A percentile compares a stretch with the other conserved stretches of the same genome.
Conservation (phyloP, 2,797 vertebrate genomes). For the Paratrypauchen microcephalus region DNA sequence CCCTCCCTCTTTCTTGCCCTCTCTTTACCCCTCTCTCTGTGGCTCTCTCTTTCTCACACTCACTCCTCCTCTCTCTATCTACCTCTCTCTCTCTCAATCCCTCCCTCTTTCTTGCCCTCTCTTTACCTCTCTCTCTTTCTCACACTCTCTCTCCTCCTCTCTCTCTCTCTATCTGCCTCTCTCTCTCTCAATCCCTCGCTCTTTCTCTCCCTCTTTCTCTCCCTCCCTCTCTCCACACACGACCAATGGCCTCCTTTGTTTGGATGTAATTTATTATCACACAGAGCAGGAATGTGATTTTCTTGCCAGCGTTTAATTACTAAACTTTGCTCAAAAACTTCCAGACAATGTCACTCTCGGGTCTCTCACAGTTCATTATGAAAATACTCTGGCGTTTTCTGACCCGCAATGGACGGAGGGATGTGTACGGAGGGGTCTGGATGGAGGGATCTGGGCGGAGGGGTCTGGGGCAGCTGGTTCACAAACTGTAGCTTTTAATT, state of each 20-base stretch:
- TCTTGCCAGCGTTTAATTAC: conserved; percentile 80
- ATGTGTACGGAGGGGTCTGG: too few species aligned
- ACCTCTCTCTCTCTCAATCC: neutral
- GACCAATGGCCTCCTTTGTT: conserved; percentile 80
- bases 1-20: neutral
- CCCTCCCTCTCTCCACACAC: conserved; percentile 36
- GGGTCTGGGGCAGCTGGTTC: conserved; percentile 9
- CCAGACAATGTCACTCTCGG: conserved; percentile 66
- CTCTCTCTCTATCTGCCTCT: neutral
- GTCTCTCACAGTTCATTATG: conserved; percentile 52
- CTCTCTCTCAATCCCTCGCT: neutral
- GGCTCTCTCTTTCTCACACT: neutral
- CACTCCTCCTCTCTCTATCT: neutral
- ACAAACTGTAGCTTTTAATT: conserved; percentile 13
- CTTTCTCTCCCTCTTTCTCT: conserved; percentile 20
- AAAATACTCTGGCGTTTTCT: conserved; percentile 32
- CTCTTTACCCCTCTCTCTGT: neutral
- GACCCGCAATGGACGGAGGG: conserved; percentile 18
- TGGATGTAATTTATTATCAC: conserved; percentile 79
- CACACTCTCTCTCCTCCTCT: too few species aligned
- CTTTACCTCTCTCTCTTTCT: neutral
- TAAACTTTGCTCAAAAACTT: conserved; percentile 73
- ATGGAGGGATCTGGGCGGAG: too few species aligned
- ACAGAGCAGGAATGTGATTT: conserved; percentile 77
- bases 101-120: neutral